Conservation (phyloP, 2,888 invertebrate species). For the Athetis lepigone region DNA sequence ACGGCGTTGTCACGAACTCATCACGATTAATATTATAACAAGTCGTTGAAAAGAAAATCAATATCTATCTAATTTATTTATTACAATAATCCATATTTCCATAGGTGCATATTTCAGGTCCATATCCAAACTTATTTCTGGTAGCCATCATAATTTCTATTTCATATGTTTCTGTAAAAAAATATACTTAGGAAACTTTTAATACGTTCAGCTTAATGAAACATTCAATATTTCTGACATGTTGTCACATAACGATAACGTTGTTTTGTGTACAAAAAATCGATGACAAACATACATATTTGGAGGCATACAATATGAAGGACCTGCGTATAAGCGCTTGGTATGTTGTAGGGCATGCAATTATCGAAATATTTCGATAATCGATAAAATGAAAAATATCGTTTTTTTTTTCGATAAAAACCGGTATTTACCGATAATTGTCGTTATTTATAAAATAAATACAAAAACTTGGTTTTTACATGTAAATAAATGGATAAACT, state of each 20-base stretch:
- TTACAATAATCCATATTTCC: too few species aligned
- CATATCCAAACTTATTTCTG: neutral
- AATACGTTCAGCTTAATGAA: neutral
- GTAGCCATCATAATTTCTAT: neutral
- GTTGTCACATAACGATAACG: constrained; percentile 5
- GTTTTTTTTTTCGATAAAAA: too few species aligned
- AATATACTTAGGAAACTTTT: neutral
- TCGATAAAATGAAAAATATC: too few species aligned
- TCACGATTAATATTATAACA: neutral
- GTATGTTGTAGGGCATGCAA: too few species aligned
- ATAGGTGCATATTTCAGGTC: too few species aligned
- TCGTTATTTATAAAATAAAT: too few species aligned
- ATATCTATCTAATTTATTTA: neutral
- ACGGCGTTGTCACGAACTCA: neutral
- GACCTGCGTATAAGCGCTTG: neutral
- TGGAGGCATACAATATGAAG: neutral
- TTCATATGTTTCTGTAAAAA: neutral
- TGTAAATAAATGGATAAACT: too few species aligned
- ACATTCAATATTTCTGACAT: neutral
- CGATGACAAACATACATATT: constrained; percentile 10
- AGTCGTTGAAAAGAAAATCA: neutral
- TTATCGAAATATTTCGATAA: too few species aligned
- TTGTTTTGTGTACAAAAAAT: constrained; percentile 7
- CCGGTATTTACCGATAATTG: too few species aligned
- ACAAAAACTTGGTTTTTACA: too few species aligned